A percentile compares a stretch with the other conserved stretches of the same genome.
Conservation (phyloP, 2,797 vertebrate genomes). For the Allenopithecus nigroviridis region DNA sequence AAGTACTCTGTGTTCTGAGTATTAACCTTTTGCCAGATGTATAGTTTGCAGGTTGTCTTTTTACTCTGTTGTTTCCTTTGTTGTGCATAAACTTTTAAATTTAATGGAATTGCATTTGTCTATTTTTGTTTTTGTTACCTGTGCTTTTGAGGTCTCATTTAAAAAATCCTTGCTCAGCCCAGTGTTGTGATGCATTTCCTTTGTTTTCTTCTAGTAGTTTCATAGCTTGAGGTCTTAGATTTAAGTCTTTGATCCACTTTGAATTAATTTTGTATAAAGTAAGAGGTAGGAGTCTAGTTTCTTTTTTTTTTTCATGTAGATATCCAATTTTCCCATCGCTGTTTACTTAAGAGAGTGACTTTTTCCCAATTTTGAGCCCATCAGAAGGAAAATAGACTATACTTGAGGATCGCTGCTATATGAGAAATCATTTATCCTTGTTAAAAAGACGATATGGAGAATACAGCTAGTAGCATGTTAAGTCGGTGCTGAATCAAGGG, state of each 20-base stretch:
- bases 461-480: neutral
- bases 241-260: neutral
- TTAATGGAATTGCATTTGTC: neutral
- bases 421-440: neutral
- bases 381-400: neutral
- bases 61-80: neutral
- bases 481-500: neutral
- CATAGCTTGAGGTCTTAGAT: neutral
- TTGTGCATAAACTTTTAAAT: neutral
- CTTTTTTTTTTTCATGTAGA: neutral
- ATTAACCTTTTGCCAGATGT: neutral
- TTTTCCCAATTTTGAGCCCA: neutral
- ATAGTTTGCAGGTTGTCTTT: neutral
- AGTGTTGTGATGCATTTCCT: neutral
- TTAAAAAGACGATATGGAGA: neutral
- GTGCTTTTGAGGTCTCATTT: neutral
- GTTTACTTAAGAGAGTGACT: neutral
- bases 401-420: neutral
- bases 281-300: neutral
- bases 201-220: neutral
- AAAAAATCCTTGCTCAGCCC: neutral
- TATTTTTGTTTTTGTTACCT: neutral
- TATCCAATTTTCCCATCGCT: neutral
- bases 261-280: neutral
- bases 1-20: neutral